Conservation (phyloP, 2,888 invertebrate genomes). For the Rhingia rostrata region DNA sequence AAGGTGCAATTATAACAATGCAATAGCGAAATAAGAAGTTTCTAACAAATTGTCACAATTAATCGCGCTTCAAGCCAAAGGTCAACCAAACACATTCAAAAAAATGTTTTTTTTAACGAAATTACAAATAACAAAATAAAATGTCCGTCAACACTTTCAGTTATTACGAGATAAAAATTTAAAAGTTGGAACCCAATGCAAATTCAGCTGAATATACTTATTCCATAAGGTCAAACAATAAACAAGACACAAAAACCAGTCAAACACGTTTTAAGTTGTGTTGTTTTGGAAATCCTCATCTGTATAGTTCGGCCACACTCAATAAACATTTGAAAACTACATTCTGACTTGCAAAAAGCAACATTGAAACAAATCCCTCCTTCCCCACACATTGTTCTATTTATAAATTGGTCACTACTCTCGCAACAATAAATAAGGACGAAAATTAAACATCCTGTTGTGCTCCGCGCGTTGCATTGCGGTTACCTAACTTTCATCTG, state of each 20-base stretch:
- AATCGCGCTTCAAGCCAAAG: too few species aligned
- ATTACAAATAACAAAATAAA: too few species aligned
- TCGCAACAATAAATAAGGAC: slow-evolving; percentile 26
- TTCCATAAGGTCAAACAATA: neutral
- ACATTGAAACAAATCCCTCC: slow-evolving; percentile 35
- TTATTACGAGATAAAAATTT: too few species aligned
- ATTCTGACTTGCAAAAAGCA: slow-evolving; percentile 29
- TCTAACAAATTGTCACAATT: too few species aligned
- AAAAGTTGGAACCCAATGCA: too few species aligned
- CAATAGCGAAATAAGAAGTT: too few species aligned
- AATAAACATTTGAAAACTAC: slow-evolving; percentile 2
- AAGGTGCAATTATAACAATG: too few species aligned
- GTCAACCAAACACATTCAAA: too few species aligned
- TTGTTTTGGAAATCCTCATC: neutral
- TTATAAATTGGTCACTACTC: slow-evolving; percentile 11
- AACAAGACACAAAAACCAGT: neutral
- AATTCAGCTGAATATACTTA: neutral
- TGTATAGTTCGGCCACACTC: neutral
- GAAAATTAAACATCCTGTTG: slow-evolving; percentile 59
- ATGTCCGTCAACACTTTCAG: too few species aligned
- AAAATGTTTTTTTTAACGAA: too few species aligned
- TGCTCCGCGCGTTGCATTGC: neutral
- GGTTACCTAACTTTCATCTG: slow-evolving; percentile 48
- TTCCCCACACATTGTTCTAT: slow-evolving; percentile 26
- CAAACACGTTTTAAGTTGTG: neutral